These are phyloP conservation scores for Acomys russatus DNA, from an alignment of 2,797 vertebrate species.

Conservation along the genomic window DNA sequence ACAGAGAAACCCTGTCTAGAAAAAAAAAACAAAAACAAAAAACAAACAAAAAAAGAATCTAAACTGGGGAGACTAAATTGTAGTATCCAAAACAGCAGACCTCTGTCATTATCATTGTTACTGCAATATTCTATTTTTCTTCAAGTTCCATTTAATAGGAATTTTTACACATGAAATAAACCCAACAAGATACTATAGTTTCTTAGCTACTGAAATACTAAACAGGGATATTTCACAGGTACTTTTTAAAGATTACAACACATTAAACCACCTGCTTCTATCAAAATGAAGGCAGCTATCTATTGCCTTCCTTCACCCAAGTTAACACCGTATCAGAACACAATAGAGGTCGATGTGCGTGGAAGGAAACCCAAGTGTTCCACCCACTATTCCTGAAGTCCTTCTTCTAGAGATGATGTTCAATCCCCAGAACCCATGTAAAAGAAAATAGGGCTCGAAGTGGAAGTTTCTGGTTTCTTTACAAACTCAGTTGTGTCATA, in stretches of 20 bases:
- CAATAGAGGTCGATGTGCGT: background rate
- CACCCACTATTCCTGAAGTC: conserved; percentile 12
- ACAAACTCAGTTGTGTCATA: no score
- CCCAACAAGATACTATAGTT: conserved; percentile 12
- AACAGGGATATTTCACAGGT: conserved; percentile 6
- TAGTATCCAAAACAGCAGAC: background rate
- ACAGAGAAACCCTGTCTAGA: no score
- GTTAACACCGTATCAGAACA: conserved; percentile 39
- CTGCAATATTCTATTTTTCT: background rate
- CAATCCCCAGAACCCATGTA: background rate
- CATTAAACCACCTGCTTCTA: conserved; percentile 20
- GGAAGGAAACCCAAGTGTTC: conserved; percentile 45
- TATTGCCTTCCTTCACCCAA: conserved; percentile 38
- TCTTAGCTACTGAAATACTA: background rate
- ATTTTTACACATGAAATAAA: conserved; percentile 51
- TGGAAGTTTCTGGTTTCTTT: no score
- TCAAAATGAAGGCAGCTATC: conserved; percentile 51
- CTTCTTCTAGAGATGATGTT: conserved; percentile 41
- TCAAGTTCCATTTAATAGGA: conserved; percentile 52
- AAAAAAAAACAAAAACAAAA: no score
- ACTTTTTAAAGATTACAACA: conserved; percentile 39
- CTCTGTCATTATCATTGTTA: conserved; percentile 79
- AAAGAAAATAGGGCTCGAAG: background rate
- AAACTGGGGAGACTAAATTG: background rate
- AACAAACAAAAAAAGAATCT: no score